phyloP scores from a whole-genome alignment of 2,797 vertebrate species.

The Oryzias sinensis region DNA sequence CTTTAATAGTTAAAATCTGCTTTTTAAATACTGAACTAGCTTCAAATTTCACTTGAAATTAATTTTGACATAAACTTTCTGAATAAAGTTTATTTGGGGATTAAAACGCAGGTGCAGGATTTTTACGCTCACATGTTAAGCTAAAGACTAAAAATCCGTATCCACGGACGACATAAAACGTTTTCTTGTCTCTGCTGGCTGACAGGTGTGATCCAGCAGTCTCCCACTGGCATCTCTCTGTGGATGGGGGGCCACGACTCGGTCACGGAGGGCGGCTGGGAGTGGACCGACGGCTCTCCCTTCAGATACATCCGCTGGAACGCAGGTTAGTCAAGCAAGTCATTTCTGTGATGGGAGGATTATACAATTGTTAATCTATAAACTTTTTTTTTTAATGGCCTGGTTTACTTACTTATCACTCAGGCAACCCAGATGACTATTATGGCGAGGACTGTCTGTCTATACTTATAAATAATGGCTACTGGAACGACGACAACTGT shows the following conservation, averaged over 20 bases:
- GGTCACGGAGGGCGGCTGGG: constrained; percentile 78
- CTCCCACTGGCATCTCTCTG: constrained; percentile 74
- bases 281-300: constrained; percentile 75
- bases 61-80: too few species aligned
- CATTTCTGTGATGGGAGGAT: background rate
- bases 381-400: too few species aligned
- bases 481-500: constrained; percentile 83
- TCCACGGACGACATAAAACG: background rate
- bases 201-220: constrained; percentile 67
- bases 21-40: too few species aligned
- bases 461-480: constrained; percentile 72
- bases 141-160: too few species aligned
- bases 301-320: constrained; percentile 79
- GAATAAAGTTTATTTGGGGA: too few species aligned
- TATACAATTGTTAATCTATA: too few species aligned
- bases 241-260: constrained; percentile 83
- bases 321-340: constrained; percentile 53
- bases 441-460: constrained; percentile 77
- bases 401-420: background rate
- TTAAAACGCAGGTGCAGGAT: too few species aligned
- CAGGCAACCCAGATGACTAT: constrained; percentile 79
- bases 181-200: constrained; percentile 4
- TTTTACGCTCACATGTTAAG: too few species aligned
- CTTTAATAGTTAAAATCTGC: too few species aligned
- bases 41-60: too few species aligned